Evolutionary conservation across 23 tunicate genomes (phyloP).

Genomic region (Clavelina lepadiformis): DNA sequence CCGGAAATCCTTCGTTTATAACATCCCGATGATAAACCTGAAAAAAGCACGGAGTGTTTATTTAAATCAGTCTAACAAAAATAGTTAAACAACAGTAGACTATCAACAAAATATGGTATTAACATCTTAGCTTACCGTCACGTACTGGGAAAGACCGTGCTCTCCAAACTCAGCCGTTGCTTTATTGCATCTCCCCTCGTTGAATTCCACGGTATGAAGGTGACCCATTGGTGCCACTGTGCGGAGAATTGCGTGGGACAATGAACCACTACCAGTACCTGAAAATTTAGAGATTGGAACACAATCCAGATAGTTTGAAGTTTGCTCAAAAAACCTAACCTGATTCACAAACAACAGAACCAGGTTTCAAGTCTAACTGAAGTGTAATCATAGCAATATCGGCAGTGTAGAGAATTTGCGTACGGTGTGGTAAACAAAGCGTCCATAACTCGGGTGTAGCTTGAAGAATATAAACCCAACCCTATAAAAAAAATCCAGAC

Average conservation of each 20-base stretch:
- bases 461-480: conserved; percentile 87
- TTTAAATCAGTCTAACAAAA: too few species aligned
- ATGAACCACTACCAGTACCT: conserved; percentile 99
- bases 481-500: conserved; percentile 23
- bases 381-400: conserved; percentile 79
- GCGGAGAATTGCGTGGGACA: conserved; percentile 89
- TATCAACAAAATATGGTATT: too few species aligned
- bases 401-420: conserved; percentile 88
- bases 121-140: conserved; percentile 81
- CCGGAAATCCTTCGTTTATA: conserved; percentile 73
- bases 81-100: too few species aligned
- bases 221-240: conserved; percentile 73
- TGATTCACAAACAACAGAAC: conserved; percentile 94
- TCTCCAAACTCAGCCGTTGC: conserved; percentile 71
- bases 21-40: conserved; percentile 89
- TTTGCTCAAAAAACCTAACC: conserved; percentile 28
- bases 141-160: conserved; percentile 61
- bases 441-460: conserved; percentile 99
- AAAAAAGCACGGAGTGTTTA: background rate
- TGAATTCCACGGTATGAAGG: conserved; percentile 91
- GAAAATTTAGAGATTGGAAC: background rate
- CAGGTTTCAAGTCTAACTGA: conserved; percentile 75
- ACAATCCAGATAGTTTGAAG: background rate
- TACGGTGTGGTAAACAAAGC: conserved; percentile 77
- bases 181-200: conserved; percentile 49